phyloP scores from a whole-genome alignment of 2,113 vertebrate species.

The Asarcornis scutulata region DNA sequence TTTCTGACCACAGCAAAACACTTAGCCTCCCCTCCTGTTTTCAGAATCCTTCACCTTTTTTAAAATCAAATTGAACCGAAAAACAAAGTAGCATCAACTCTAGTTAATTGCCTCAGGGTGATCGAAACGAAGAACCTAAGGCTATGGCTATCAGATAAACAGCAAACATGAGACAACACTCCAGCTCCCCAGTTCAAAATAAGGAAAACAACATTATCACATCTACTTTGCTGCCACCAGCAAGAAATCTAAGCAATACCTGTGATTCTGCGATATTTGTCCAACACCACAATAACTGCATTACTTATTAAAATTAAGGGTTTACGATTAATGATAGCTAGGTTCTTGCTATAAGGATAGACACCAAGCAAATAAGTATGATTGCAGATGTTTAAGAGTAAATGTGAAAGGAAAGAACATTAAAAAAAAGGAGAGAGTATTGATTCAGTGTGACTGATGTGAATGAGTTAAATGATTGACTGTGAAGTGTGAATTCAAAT shows the following conservation, averaged over 20 bases:
- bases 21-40: not conserved
- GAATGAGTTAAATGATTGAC: constrained; percentile 75
- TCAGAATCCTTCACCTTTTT: not conserved
- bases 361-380: not conserved
- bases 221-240: not conserved
- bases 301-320: not conserved
- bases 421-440: constrained; percentile 3
- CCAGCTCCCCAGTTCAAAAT: not conserved
- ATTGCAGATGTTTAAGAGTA: constrained; percentile 41
- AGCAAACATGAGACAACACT: accelerated
- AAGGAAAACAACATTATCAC: not conserved
- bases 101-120: not conserved
- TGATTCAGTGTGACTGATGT: constrained; percentile 74
- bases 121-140: not conserved
- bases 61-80: not conserved
- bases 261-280: not conserved
- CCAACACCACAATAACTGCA: not conserved
- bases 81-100: not conserved
- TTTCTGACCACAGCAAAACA: not conserved
- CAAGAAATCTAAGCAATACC: not conserved
- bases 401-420: constrained; percentile 58
- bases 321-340: not conserved
- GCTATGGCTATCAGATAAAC: not conserved
- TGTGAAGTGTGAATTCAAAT: constrained; percentile 75
- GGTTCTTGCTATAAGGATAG: not conserved